Evolutionary conservation across 2,113 vertebrate genomes (phyloP), one percentile per base, ranked within the genome.

Genomic region (Vidua chalybeata): DNA sequence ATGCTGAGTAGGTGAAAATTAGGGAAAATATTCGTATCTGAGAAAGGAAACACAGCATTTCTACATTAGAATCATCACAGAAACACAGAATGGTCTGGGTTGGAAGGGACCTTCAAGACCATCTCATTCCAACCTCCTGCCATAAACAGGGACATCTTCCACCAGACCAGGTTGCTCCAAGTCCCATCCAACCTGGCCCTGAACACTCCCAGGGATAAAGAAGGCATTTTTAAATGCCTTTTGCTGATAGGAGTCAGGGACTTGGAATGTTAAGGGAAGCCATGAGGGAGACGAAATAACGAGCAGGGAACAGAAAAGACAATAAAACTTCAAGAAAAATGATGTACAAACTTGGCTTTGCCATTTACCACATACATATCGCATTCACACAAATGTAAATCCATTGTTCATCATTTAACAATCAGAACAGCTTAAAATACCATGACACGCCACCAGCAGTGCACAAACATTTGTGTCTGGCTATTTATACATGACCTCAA

Each of bases 401-500:
- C n/a, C 16, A 30, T 33, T 75, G 58, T 66, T 93, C 86, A 80
- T 35, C 51, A 18, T 51, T 71, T 33, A 69, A 78, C 48, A 58
- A 58, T 16, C 43, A 80, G 58, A 82, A 75, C 5, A 59, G 67
- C 62, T 54, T 49, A 51, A 79, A 88, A 48, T 78, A 90, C 5
- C 55, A 24, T 15, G 33, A 59, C 46, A 88, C 0, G 8, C 19
- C 61, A 73, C 28, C 26, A 81, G 79, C 59, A 76, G 37, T 35
- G 67, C 79, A 89, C 59, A 86, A 94, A 83, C 45, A 83, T 74
- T 84, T 80, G 35, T 59, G 37, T 59, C 58, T 87, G 43, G 52
- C 71, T 94, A 83, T 93, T 83, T 95, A 93, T 83, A 69, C 17
- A 59, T 30, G 28, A 82, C 93, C 87, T 91, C 54, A 89, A 91